A percentile compares a stretch with the other conserved stretches of the same genome.
Evolutionary conservation across 2,888 invertebrate genomes (phyloP).

Genomic region (Hydraecia micacea): DNA sequence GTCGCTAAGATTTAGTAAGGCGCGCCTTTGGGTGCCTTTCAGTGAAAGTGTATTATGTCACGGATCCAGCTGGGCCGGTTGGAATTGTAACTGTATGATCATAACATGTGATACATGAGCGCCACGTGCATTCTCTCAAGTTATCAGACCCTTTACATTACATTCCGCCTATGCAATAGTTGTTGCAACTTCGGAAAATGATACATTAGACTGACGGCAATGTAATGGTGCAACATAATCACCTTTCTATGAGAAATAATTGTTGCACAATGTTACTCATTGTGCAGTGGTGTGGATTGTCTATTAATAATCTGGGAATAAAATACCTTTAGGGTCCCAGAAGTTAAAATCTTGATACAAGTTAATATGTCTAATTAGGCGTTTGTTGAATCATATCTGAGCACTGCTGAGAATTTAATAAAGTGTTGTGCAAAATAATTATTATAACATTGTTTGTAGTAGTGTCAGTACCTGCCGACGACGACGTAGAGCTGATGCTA

Average conservation of each 20-base stretch:
- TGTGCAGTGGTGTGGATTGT: constrained; percentile 35
- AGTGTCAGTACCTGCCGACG: background rate
- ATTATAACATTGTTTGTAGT: constrained; percentile 4
- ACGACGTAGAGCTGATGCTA: constrained; percentile 1
- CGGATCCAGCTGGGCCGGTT: constrained; percentile 69
- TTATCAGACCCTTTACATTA: constrained; percentile 43
- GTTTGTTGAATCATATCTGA: constrained; percentile 9
- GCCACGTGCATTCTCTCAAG: constrained; percentile 26
- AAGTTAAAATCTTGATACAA: constrained; percentile 2
- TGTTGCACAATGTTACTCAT: constrained; percentile 23
- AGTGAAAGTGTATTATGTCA: constrained; percentile 85
- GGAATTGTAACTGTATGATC: constrained; percentile 43
- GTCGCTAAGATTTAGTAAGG: constrained; percentile 60
- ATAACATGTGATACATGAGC: constrained; percentile 43
- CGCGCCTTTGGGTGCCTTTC: constrained; percentile 51
- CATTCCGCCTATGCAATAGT: constrained; percentile 14
- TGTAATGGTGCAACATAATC: constrained; percentile 29
- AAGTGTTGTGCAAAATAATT: background rate
- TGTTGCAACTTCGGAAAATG: constrained; percentile 41
- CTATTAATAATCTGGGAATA: constrained; percentile 39
- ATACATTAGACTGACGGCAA: constrained; percentile 29
- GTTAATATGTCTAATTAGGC: constrained; percentile 19
- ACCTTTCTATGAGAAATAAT: constrained; percentile 6
- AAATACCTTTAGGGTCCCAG: background rate
- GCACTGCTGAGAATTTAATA: constrained; percentile 10